Conservation (phyloP, 2,888 invertebrate genomes). For the Tinea trinotella region DNA sequence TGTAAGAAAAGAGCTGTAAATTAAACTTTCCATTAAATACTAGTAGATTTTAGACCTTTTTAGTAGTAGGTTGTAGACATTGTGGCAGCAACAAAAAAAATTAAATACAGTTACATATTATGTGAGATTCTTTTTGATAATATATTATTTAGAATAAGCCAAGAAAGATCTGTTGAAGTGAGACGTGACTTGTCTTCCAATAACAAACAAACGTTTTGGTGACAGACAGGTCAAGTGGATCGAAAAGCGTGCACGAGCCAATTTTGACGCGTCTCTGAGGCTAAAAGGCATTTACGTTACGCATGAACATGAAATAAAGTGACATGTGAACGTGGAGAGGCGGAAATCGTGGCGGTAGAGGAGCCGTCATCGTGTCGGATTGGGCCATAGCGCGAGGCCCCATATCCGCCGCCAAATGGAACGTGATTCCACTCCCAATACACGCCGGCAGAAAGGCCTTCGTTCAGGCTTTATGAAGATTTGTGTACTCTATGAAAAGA, state of each 20-base stretch:
- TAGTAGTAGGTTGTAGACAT: no score
- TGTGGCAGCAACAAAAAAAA: no score
- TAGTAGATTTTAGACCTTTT: no score
- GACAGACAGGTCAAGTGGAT: slow-evolving; percentile 14
- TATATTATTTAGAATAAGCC: no score
- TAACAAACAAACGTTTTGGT: not conserved
- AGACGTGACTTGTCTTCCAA: not conserved
- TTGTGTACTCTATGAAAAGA: slow-evolving; percentile 20
- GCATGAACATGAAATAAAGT: slow-evolving; percentile 34
- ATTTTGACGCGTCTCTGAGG: slow-evolving; percentile 16
- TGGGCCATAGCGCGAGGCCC: slow-evolving; percentile 48
- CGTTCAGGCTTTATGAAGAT: slow-evolving; percentile 21
- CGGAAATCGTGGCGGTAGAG: slow-evolving; percentile 54
- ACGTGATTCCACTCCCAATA: slow-evolving; percentile 55
- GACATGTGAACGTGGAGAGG: slow-evolving; percentile 39
- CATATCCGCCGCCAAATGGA: slow-evolving; percentile 61
- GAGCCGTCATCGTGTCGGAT: slow-evolving; percentile 51
- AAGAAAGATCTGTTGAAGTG: slow-evolving; percentile 10
- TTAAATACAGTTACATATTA: no score
- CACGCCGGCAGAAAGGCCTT: slow-evolving; percentile 32
- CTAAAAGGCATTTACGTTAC: slow-evolving; percentile 30
- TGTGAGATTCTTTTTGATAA: no score
- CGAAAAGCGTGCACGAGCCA: slow-evolving; percentile 13
- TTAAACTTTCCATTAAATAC: no score
- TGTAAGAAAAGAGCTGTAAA: not conserved